Evolutionary conservation across 2,113 vertebrate genomes (phyloP).

Genomic region (Nannobrachium achirus): DNA sequence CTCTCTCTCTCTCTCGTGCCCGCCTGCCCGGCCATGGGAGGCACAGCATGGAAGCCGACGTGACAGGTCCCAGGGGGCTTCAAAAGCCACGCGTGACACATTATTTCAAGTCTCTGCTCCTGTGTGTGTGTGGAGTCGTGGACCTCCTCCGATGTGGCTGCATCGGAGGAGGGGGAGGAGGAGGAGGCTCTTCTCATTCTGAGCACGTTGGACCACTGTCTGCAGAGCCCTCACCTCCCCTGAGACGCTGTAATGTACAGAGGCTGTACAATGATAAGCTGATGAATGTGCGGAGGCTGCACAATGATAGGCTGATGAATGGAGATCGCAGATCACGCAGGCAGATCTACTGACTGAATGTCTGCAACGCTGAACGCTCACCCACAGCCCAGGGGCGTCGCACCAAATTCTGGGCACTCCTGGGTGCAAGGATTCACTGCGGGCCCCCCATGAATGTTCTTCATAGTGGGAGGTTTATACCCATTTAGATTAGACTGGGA

Average conservation of each 20-base stretch:
- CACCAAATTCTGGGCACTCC: no score
- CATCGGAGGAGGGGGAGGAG: not conserved
- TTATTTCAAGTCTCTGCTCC: slow-evolving; percentile 15
- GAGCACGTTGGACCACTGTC: not conserved
- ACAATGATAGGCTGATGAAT: not conserved
- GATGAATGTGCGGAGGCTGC: not conserved
- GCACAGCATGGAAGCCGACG: slow-evolving; percentile 39
- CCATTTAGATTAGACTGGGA: no score
- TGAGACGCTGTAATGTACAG: not conserved
- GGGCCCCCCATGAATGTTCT: no score
- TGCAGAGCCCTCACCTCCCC: not conserved
- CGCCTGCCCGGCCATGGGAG: not conserved
- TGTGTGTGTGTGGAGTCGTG: no score
- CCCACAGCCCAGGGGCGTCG: no score
- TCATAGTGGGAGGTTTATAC: no score
- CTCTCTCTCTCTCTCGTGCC: no score
- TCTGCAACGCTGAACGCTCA: not conserved
- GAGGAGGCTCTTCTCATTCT: not conserved
- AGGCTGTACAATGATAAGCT: not conserved
- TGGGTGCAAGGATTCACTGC: no score
- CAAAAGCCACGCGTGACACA: slow-evolving; percentile 9
- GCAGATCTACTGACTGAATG: not conserved
- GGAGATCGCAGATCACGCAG: not conserved
- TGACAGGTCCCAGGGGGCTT: slow-evolving; percentile 27
- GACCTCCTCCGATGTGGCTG: slow-evolving; percentile 6